These are phyloP conservation scores for Protodeltote pygarga DNA, from an alignment of 2,888 invertebrate species.

Conservation along the genomic window DNA sequence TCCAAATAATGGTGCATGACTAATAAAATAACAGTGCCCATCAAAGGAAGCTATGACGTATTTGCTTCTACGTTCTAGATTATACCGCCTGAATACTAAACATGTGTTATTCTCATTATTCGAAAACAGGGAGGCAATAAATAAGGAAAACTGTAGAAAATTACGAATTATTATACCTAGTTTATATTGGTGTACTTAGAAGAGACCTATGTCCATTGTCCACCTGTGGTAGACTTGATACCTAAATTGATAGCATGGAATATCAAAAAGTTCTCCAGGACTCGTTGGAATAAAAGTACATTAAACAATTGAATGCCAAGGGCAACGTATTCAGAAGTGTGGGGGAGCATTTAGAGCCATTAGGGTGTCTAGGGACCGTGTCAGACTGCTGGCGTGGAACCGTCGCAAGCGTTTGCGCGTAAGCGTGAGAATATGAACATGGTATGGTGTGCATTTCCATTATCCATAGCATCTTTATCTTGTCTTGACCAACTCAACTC, in stretches of 20 bases:
- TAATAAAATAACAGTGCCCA: constrained; percentile 13
- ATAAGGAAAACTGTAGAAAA: too few relatives aligned
- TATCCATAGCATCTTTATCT: constrained; percentile 33
- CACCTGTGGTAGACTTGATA: too few relatives aligned
- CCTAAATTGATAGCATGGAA: too few relatives aligned
- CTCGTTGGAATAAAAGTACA: constrained; percentile 10
- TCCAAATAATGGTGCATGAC: constrained; percentile 24
- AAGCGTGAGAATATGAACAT: constrained; percentile 49
- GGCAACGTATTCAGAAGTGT: constrained; percentile 60
- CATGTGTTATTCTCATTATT: too few relatives aligned
- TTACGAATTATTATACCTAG: too few relatives aligned
- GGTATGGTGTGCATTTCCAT: constrained; percentile 29
- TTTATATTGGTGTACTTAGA: too few relatives aligned
- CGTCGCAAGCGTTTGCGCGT: constrained; percentile 49
- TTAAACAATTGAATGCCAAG: constrained; percentile 44
- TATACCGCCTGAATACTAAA: constrained; percentile 3
- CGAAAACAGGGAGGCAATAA: too few relatives aligned
- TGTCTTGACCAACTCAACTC: too few relatives aligned
- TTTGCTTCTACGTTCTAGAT: constrained; percentile 8
- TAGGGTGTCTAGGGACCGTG: constrained; percentile 76
- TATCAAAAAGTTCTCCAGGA: constrained; percentile 22
- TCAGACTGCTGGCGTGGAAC: constrained; percentile 69
- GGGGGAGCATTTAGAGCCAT: constrained; percentile 57
- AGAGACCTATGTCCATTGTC: too few relatives aligned
- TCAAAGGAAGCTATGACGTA: constrained; percentile 19